Evolutionary conservation across 2,797 vertebrate genomes (phyloP).

Genomic region (Esox lucius): DNA sequence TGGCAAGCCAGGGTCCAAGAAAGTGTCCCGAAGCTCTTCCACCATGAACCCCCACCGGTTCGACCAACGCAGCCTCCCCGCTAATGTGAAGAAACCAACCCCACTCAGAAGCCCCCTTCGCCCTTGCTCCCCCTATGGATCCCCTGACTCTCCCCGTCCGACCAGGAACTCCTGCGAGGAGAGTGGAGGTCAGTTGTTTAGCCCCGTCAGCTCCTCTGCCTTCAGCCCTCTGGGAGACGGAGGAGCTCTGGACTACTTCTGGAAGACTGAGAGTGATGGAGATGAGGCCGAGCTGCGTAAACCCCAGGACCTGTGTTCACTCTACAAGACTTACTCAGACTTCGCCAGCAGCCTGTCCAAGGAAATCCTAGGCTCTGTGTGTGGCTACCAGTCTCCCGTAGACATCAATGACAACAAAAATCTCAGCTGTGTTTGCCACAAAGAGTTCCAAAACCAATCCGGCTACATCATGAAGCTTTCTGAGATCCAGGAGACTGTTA

Average conservation of each 20-base stretch:
- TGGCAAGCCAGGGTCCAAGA: constrained; percentile 61
- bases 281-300: constrained; percentile 71
- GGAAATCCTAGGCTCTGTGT: constrained; percentile 88
- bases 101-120: constrained; percentile 77
- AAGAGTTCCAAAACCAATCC: constrained; percentile 75
- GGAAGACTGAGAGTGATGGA: constrained; percentile 70
- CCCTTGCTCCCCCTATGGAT: constrained; percentile 86
- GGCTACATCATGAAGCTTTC: constrained; percentile 79
- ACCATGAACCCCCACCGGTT: constrained; percentile 94
- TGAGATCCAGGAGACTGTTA: constrained; percentile 80
- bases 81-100: constrained; percentile 93
- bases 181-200: constrained; percentile 83
- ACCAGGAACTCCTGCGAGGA: constrained; percentile 85
- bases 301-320: constrained; percentile 74
- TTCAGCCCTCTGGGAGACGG: constrained; percentile 89
- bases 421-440: constrained; percentile 80
- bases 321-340: constrained; percentile 84
- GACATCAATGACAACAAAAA: constrained; percentile 81
- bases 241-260: constrained; percentile 82
- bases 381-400: constrained; percentile 77
- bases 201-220: constrained; percentile 90
- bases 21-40: constrained; percentile 70
- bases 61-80: constrained; percentile 88
- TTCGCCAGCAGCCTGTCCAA: constrained; percentile 89
- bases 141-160: constrained; percentile 85